Evolutionary conservation across 2,888 invertebrate species (phyloP), one percentile per base, ranked within the genome.

Genomic region (Hymenopus coronatus): DNA sequence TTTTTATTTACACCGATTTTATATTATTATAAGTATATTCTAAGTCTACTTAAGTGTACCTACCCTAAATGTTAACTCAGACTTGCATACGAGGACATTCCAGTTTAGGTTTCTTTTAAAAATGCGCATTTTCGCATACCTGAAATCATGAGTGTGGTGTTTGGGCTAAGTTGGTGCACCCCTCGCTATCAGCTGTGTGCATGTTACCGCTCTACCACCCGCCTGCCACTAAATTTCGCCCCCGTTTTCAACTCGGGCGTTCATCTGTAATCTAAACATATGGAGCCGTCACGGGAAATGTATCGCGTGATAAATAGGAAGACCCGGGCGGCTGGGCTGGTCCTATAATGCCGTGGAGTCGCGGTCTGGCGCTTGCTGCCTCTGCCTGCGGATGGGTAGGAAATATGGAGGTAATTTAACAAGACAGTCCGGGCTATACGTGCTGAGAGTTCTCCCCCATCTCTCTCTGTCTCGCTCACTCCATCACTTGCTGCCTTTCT

Each of bases 221-320:
- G 84, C 46, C 89, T 83, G 87, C 92, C 92, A 92, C 92, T 92
- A 92, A 92, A 92, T 92, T 91, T 92, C 91, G 91, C 91, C 91
- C 91, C 91, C 90, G 88, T 87, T 87, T 85, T 87, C 87, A 87
- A 87, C 87, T 82, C 87, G 87, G 87, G 87, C 87, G 87, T 87
- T 87, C 87, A 87, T 87, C 87, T 90, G 90, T 91, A 91, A 90
- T 91, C 91, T 90, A 90, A 91, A 91, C 91, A 91, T 90, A 90
- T 90, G 91, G 90, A 91, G 90, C 90, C 91, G 90, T 90, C 91
- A 90, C 88, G 90, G 90, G 87, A 90, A 90, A 90, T 91, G 90
- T 90, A 90, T 90, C 90, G 90, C 87, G 90, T 91, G 91, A 90
- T 91, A 91, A 91, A 91, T 91, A 90, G 89, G 89, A 86, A 89